These are phyloP conservation scores for Drosophila birchii DNA, from an alignment of 2,888 invertebrate genomes.

Conservation along the genomic window DNA sequence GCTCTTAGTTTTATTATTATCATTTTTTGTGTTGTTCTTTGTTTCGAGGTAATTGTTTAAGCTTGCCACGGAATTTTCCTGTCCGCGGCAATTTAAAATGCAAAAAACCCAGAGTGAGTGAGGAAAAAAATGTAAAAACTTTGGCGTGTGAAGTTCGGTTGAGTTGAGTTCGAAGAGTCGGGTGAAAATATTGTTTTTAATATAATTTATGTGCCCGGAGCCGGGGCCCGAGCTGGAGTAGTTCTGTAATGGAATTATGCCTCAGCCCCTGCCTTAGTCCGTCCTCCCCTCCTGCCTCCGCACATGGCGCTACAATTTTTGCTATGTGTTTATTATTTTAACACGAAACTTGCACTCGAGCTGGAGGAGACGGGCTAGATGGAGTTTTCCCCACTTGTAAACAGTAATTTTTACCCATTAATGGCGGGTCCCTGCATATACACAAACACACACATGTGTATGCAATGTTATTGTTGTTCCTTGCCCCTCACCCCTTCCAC, in stretches of 20 bases:
- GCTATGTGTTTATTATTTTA: constrained; percentile 80
- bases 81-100: constrained; percentile 69
- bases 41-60: constrained; percentile 73
- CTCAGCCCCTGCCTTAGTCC: neutral
- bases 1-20: constrained; percentile 18
- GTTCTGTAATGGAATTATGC: constrained; percentile 73
- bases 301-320: constrained; percentile 73
- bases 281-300: constrained; percentile 26
- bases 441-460: constrained; percentile 59
- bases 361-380: constrained; percentile 17
- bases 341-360: constrained; percentile 76
- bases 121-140: constrained; percentile 33
- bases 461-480: constrained; percentile 55
- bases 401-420: constrained; percentile 79
- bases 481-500: constrained; percentile 8
- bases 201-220: constrained; percentile 66
- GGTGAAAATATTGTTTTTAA: constrained; percentile 69
- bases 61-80: constrained; percentile 71
- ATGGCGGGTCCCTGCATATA: constrained; percentile 70
- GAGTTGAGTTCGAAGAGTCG: constrained; percentile 43
- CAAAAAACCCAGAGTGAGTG: constrained; percentile 45
- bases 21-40: constrained; percentile 15
- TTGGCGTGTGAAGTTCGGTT: constrained; percentile 59
- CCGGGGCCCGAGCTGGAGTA: constrained; percentile 31
- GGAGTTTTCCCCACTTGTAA: constrained; percentile 65